Conservation (phyloP, 2,797 vertebrate species). For the Neostethus bicornis region DNA sequence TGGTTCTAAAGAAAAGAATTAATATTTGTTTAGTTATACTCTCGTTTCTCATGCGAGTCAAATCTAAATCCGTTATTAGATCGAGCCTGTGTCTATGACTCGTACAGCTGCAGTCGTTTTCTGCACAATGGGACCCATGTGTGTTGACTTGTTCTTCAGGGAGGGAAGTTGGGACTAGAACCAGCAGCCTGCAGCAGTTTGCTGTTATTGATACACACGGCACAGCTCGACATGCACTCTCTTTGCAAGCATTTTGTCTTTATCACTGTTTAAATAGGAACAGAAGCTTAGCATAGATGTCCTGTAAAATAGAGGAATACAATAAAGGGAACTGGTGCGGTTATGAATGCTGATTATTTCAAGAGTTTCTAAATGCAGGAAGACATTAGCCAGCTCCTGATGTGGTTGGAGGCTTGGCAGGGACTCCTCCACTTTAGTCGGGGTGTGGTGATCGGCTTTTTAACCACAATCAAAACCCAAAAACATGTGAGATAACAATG, state of each 20-base stretch:
- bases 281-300: slow-evolving; percentile 9
- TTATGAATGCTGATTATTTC: slow-evolving; percentile 29
- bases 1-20: slow-evolving; percentile 16
- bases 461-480: slow-evolving; percentile 41
- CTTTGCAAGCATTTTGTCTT: neutral
- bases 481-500: neutral
- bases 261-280: neutral
- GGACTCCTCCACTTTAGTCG: slow-evolving; percentile 24
- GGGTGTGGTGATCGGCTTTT: slow-evolving; percentile 34
- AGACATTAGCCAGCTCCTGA: slow-evolving; percentile 52
- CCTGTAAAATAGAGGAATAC: slow-evolving; percentile 6
- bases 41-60: slow-evolving; percentile 16
- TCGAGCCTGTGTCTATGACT: slow-evolving; percentile 58
- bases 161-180: slow-evolving; percentile 28
- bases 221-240: neutral
- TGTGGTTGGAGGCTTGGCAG: slow-evolving; percentile 55
- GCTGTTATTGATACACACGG: slow-evolving; percentile 17
- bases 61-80: slow-evolving; percentile 35
- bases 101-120: slow-evolving; percentile 62
- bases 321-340: slow-evolving; percentile 28
- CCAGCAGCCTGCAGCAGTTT: slow-evolving; percentile 14
- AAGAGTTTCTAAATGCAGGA: slow-evolving; percentile 33
- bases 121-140: slow-evolving; percentile 61
- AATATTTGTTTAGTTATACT: slow-evolving; percentile 16
- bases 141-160: slow-evolving; percentile 29